Percentiles rank a stretch among this genome's conserved stretches.
Conservation (phyloP, 1,140 invertebrate species). For the Tetragnatha versicolor region DNA sequence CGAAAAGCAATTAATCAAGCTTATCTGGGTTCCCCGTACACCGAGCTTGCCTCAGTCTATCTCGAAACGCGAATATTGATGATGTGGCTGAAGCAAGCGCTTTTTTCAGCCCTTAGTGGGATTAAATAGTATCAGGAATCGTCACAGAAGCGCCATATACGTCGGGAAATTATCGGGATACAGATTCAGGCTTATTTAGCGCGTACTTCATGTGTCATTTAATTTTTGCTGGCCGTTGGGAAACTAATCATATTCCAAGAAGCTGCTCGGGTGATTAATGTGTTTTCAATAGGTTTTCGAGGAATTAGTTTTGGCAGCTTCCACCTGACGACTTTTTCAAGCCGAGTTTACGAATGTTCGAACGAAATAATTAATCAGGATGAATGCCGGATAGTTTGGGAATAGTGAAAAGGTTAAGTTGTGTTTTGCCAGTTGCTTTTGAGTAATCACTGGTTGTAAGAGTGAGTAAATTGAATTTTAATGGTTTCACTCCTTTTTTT, state of each 20-base stretch:
- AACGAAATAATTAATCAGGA: too few relatives aligned
- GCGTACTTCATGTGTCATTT: neutral
- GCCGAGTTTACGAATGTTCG: too few relatives aligned
- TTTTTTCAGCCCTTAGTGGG: conserved; percentile 28
- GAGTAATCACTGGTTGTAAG: too few relatives aligned
- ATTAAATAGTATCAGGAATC: conserved; percentile 33
- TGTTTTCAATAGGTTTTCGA: neutral
- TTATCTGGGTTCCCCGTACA: conserved; percentile 14
- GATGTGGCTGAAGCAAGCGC: conserved; percentile 20
- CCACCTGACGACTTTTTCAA: too few relatives aligned
- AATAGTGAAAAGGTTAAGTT: too few relatives aligned
- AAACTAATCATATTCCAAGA: neutral
- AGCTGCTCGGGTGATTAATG: conserved; percentile 6
- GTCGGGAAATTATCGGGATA: neutral
- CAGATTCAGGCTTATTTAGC: neutral
- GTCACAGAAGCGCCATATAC: neutral
- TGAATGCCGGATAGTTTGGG: too few relatives aligned
- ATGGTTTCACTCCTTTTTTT: too few relatives aligned
- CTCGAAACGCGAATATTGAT: conserved; percentile 42
- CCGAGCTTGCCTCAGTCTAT: conserved; percentile 10
- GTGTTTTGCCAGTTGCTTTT: too few relatives aligned
- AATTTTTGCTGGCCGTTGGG: neutral
- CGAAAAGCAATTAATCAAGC: conserved; percentile 39
- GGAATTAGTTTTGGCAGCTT: neutral
- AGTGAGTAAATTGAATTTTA: too few relatives aligned